These are phyloP conservation scores for Elymnias hypermnestra DNA, from an alignment of 1,140 invertebrate genomes.

Conservation along the genomic window DNA sequence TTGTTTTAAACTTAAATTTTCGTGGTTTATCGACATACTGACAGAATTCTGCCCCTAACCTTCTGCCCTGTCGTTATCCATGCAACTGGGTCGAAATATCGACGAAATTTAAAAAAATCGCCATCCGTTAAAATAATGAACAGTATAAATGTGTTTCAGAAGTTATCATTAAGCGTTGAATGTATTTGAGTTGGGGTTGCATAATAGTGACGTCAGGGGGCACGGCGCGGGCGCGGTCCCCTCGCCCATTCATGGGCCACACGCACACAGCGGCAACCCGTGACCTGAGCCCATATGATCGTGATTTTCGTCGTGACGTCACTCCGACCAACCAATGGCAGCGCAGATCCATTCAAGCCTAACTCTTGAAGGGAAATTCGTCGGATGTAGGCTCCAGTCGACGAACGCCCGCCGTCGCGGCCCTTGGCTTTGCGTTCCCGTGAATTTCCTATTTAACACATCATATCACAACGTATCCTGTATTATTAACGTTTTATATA, in stretches of 20 bases:
- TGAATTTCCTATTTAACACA: background rate
- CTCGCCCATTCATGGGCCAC: constrained; percentile 58
- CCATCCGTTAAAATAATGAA: too few relatives aligned
- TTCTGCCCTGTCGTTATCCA: too few relatives aligned
- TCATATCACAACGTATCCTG: too few relatives aligned
- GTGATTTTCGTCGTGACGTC: constrained; percentile 70
- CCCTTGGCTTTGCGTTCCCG: constrained; percentile 4
- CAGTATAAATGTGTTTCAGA: too few relatives aligned
- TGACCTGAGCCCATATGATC: constrained; percentile 40
- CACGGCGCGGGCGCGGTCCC: constrained; percentile 62
- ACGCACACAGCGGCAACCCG: constrained; percentile 29
- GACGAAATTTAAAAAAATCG: too few relatives aligned
- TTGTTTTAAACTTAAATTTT: too few relatives aligned
- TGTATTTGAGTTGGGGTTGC: constrained; percentile 50
- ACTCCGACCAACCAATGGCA: constrained; percentile 54
- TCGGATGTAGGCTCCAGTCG: constrained; percentile 61
- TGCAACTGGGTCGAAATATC: too few relatives aligned
- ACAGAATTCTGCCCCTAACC: too few relatives aligned
- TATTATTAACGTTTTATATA: too few relatives aligned
- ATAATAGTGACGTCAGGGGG: constrained; percentile 69
- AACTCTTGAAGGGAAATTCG: constrained; percentile 70
- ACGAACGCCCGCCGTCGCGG: constrained; percentile 35
- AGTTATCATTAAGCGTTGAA: constrained; percentile 48
- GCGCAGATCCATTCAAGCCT: constrained; percentile 68
- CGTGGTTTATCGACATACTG: too few relatives aligned